Evolutionary conservation across 1,140 invertebrate species (phyloP).

Genomic region (Drosophila watanabei): DNA sequence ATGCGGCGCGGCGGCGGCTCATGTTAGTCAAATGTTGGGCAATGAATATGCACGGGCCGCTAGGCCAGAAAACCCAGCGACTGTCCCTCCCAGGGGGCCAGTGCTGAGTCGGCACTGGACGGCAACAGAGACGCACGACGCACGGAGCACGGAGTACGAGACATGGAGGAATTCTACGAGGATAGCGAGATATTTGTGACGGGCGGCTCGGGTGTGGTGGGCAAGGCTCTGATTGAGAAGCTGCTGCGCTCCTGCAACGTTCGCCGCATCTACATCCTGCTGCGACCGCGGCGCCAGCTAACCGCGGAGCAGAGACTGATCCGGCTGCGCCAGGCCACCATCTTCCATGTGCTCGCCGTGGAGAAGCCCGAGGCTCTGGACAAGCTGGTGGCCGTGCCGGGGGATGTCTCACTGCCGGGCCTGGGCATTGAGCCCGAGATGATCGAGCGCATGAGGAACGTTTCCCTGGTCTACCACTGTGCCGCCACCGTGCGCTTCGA

Average conservation of each 20-base stretch:
- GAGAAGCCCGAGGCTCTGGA: slow-evolving; percentile 36
- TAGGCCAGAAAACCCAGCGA: slow-evolving; percentile 1
- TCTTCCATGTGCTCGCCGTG: slow-evolving; percentile 88
- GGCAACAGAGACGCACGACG: too few relatives aligned
- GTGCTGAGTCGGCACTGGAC: background rate
- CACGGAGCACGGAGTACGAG: background rate
- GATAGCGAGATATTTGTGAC: slow-evolving; percentile 89
- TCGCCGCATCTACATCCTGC: slow-evolving; percentile 88
- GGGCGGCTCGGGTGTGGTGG: slow-evolving; percentile 90
- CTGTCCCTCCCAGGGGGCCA: background rate
- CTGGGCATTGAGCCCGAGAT: slow-evolving; percentile 59
- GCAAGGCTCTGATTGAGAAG: slow-evolving; percentile 91
- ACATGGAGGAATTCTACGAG: slow-evolving; percentile 87
- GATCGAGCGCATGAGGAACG: slow-evolving; percentile 86
- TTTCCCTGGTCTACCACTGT: slow-evolving; percentile 96
- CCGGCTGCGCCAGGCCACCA: slow-evolving; percentile 57
- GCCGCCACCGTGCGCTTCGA: slow-evolving; percentile 94
- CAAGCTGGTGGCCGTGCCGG: slow-evolving; percentile 84
- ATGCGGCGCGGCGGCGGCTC: slow-evolving; percentile 4
- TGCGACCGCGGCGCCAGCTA: slow-evolving; percentile 87
- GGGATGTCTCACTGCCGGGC: slow-evolving; percentile 68
- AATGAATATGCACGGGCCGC: slow-evolving; percentile 40
- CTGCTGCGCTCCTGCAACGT: slow-evolving; percentile 90
- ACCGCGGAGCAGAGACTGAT: slow-evolving; percentile 62
- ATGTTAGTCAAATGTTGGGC: slow-evolving; percentile 41